These are phyloP conservation scores for Lordiphosa stackelbergi DNA, from an alignment of 1,140 invertebrate species.

Conservation along the genomic window DNA sequence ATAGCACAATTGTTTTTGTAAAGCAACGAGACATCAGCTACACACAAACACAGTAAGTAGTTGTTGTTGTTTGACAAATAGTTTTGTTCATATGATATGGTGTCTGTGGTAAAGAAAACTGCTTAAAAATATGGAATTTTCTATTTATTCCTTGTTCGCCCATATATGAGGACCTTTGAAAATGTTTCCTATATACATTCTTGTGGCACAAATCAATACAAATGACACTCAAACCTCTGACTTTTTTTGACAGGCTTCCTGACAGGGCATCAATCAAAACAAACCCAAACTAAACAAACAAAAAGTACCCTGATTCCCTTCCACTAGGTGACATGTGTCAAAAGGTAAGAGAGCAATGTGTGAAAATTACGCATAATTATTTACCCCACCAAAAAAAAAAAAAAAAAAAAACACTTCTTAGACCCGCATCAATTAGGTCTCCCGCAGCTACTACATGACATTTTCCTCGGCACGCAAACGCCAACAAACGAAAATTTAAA, in stretches of 20 bases:
- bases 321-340: constrained; percentile 60
- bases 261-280: constrained; percentile 61
- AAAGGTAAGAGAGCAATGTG: constrained; percentile 57
- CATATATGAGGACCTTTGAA: too few species aligned
- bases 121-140: too few species aligned
- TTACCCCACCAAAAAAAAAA: constrained; percentile 14
- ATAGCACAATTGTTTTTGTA: too few species aligned
- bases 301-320: constrained; percentile 1
- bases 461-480: constrained; percentile 29
- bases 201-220: constrained; percentile 32
- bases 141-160: too few species aligned
- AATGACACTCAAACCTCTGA: constrained; percentile 27
- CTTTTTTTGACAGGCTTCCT: constrained; percentile 4
- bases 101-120: too few species aligned
- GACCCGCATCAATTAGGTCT: constrained; percentile 67
- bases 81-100: too few species aligned
- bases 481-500: constrained; percentile 13
- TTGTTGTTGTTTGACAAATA: too few species aligned
- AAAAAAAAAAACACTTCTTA: constrained; percentile 5
- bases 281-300: constrained; percentile 2
- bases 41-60: too few species aligned
- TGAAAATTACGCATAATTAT: constrained; percentile 55
- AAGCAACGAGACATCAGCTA: too few species aligned
- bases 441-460: constrained; percentile 40
- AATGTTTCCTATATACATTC: too few species aligned